Conservation (phyloP, 2,888 invertebrate genomes). For the Epinotia bilunana region DNA sequence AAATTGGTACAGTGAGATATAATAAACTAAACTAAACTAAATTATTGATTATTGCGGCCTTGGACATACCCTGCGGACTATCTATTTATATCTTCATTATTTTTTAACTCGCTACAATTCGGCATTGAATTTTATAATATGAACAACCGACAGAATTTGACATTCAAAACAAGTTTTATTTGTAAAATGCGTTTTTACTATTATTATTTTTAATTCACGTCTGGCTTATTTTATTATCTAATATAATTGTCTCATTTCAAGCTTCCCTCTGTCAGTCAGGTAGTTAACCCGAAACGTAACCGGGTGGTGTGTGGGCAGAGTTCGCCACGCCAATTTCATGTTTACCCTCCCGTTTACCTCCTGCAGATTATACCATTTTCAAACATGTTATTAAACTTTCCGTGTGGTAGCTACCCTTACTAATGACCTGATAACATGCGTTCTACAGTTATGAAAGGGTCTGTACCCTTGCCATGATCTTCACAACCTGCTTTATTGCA, state of each 20-base stretch:
- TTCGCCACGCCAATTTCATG: constrained; percentile 52
- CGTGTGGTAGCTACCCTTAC: constrained; percentile 48
- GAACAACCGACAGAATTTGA: too few species aligned
- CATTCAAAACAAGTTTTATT: too few species aligned
- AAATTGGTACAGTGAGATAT: too few species aligned
- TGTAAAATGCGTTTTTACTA: too few species aligned
- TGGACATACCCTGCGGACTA: too few species aligned
- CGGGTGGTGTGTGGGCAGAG: constrained; percentile 11
- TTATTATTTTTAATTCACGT: too few species aligned
- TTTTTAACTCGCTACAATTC: too few species aligned
- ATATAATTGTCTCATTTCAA: background rate
- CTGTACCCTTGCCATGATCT: constrained; percentile 5
- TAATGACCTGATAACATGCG: constrained; percentile 54
- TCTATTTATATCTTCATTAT: too few species aligned
- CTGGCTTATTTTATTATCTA: too few species aligned
- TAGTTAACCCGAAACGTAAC: background rate
- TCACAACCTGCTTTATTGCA: constrained; percentile 25
- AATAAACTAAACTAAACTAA: too few species aligned
- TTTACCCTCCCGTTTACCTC: constrained; percentile 50
- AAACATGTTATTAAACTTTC: constrained; percentile 54
- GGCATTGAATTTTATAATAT: too few species aligned
- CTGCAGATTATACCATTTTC: constrained; percentile 52
- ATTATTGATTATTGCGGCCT: too few species aligned
- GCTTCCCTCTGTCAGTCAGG: background rate
- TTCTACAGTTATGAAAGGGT: constrained; percentile 33